These are phyloP conservation scores for Pomatorhinus ruficollis DNA, from an alignment of 2,113 vertebrate genomes.

Conservation along the genomic window DNA sequence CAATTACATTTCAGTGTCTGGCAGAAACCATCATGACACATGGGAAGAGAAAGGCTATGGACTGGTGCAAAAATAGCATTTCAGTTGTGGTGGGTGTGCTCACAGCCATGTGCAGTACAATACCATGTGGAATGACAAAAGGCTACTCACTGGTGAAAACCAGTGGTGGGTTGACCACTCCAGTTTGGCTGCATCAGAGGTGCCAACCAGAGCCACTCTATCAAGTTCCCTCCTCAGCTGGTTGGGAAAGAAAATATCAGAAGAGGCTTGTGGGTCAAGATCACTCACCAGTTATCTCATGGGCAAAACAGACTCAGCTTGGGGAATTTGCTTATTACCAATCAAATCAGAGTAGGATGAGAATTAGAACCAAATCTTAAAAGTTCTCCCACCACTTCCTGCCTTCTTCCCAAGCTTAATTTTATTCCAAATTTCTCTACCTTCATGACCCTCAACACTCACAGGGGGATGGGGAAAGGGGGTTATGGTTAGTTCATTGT, in stretches of 20 bases:
- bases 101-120: rapidly evolving
- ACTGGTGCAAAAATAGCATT: not conserved
- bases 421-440: not conserved
- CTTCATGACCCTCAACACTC: not conserved
- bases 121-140: not conserved
- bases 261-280: not conserved
- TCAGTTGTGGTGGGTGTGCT: not conserved
- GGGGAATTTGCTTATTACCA: not conserved
- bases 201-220: not conserved
- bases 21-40: not conserved
- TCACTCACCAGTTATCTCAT: not conserved
- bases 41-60: not conserved
- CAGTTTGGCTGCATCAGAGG: not conserved
- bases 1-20: not conserved
- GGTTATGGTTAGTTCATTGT: not conserved
- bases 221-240: not conserved
- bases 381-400: not conserved
- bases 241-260: not conserved
- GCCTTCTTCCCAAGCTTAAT: not conserved
- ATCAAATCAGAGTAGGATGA: not conserved
- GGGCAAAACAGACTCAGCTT: not conserved
- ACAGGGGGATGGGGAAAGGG: not conserved
- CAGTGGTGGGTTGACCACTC: no score
- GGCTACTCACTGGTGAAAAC: not conserved
- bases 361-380: not conserved